Conservation (phyloP, 2,888 invertebrate species). For the Malthinus seriepunctatus region DNA sequence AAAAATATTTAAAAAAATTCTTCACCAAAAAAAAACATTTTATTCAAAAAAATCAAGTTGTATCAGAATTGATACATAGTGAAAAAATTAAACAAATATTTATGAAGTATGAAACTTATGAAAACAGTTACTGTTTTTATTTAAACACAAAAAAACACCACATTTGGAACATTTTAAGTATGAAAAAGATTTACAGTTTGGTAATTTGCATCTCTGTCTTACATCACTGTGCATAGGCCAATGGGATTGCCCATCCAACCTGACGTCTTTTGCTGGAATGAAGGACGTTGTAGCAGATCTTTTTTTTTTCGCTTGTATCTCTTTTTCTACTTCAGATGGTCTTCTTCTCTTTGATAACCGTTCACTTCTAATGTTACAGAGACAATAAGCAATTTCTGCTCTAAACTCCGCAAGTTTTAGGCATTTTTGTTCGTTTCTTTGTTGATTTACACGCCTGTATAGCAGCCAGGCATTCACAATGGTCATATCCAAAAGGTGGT, state of each 20-base stretch:
- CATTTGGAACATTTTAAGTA: no score
- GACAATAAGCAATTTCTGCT: conserved; percentile 11
- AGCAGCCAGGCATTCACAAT: conserved; percentile 21
- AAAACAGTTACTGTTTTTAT: no score
- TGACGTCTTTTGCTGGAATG: neutral
- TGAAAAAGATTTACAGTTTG: no score
- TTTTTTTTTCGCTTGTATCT: neutral
- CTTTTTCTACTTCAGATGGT: neutral
- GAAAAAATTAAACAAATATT: no score
- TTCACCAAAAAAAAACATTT: no score
- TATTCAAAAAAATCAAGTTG: no score
- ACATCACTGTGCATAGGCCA: no score
- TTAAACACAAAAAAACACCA: no score
- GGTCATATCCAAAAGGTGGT: conserved; percentile 14
- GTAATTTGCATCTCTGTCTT: no score
- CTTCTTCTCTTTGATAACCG: neutral
- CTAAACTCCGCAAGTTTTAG: conserved; percentile 34
- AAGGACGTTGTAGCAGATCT: conserved; percentile 2
- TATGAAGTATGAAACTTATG: no score
- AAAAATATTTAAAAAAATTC: no score
- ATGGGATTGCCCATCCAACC: neutral
- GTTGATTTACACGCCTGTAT: conserved; percentile 8
- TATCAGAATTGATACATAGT: no score
- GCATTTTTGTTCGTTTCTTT: conserved; percentile 2
- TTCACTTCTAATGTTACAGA: conserved; percentile 5